Percentiles rank a stretch among this genome's conserved stretches.
Conservation (phyloP, 2,888 invertebrate genomes). For the Amblyjoppa fuscipennis region DNA sequence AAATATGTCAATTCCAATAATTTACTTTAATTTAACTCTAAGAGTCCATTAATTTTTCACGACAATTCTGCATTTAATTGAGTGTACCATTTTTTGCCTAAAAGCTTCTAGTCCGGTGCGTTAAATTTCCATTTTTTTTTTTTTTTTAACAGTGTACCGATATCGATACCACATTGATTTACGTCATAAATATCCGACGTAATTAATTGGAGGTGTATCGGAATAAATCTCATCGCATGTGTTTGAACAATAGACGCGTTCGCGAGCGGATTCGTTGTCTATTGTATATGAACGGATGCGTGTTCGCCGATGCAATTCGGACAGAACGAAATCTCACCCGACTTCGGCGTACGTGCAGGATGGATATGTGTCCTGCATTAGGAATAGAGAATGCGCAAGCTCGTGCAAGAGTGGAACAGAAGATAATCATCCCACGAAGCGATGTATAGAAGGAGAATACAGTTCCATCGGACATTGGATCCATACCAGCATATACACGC, state of each 20-base stretch:
- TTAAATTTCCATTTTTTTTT: too few species aligned
- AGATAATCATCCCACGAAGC: constrained; percentile 13
- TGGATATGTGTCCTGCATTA: not conserved
- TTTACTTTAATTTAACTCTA: too few species aligned
- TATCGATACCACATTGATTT: not conserved
- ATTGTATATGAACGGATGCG: not conserved
- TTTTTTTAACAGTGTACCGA: too few species aligned
- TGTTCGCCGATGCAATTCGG: not conserved
- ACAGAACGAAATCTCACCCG: not conserved
- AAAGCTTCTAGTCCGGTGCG: too few species aligned
- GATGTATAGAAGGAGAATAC: not conserved
- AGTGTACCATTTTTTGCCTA: too few species aligned
- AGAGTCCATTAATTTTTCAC: too few species aligned
- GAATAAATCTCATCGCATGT: not conserved
- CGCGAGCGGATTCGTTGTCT: not conserved
- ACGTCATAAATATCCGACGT: not conserved
- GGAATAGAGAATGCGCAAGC: not conserved
- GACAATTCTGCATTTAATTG: too few species aligned
- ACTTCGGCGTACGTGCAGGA: not conserved
- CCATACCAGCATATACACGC: not conserved
- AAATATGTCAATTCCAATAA: too few species aligned
- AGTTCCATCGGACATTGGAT: not conserved
- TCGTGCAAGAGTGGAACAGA: not conserved
- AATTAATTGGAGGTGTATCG: not conserved
- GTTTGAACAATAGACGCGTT: not conserved